These are phyloP conservation scores for Vidua chalybeata DNA, from an alignment of 2,113 vertebrate genomes.

Conservation along the genomic window DNA sequence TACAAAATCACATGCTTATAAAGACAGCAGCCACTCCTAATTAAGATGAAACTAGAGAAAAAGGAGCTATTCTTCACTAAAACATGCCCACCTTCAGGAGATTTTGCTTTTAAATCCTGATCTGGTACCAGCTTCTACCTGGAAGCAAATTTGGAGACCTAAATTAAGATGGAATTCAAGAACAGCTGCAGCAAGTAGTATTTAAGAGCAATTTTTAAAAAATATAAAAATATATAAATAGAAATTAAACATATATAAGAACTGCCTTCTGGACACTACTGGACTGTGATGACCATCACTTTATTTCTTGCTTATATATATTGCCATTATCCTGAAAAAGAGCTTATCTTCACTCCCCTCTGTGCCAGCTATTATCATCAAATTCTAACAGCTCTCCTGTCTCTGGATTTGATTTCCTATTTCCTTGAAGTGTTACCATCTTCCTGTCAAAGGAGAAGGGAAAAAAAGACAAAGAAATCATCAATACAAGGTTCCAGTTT, in stretches of 20 bases:
- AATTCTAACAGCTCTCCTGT: conserved; percentile 1
- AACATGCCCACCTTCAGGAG: accelerated
- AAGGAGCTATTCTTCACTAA: background rate
- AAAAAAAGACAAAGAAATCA: background rate
- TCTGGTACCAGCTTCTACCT: background rate
- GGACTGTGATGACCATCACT: background rate
- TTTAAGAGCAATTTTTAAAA: background rate
- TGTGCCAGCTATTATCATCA: conserved; percentile 28
- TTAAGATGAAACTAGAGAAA: background rate
- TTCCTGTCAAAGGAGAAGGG: background rate
- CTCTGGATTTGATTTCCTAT: background rate
- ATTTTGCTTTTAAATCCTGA: background rate
- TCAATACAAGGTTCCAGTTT: background rate
- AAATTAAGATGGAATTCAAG: background rate
- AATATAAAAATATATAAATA: background rate
- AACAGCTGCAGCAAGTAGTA: background rate
- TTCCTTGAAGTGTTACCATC: background rate
- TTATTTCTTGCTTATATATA: background rate
- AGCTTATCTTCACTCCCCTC: background rate
- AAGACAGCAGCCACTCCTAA: background rate
- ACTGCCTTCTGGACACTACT: background rate
- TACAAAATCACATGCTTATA: background rate
- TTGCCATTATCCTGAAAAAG: background rate
- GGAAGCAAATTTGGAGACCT: background rate
- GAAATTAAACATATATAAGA: background rate